A percentile compares a stretch with the other conserved stretches of the same genome.
Conservation (phyloP, 1,140 invertebrate species). For the Periplaneta americana region DNA sequence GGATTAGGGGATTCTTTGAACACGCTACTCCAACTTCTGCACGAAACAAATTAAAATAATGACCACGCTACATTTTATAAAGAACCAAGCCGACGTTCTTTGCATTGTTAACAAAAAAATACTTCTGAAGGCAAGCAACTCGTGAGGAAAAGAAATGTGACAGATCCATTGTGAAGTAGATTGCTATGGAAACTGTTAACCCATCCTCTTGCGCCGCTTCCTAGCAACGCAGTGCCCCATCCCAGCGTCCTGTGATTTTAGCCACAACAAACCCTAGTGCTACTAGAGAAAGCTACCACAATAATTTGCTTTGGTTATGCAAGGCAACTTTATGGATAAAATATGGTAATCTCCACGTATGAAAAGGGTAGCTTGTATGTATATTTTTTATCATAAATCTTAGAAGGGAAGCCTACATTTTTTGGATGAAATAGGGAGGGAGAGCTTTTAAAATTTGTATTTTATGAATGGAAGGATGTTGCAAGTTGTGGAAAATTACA, state of each 20-base stretch:
- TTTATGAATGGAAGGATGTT: not conserved
- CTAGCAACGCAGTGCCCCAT: not conserved
- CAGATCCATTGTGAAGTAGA: not conserved
- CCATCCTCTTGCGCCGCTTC: not conserved
- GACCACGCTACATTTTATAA: not conserved
- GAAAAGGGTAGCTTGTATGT: not conserved
- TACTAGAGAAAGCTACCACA: not conserved
- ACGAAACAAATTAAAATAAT: not conserved
- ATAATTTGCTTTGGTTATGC: no score
- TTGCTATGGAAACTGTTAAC: not conserved
- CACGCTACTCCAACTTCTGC: not conserved
- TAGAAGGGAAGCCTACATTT: not conserved
- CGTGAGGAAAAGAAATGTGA: not conserved
- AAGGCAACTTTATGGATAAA: not conserved
- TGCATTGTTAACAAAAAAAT: not conserved
- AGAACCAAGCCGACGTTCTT: not conserved
- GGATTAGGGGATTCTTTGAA: not conserved
- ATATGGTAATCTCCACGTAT: not conserved
- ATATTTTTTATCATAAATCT: not conserved
- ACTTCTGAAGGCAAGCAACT: not conserved
- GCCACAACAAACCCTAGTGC: no score
- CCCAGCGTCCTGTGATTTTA: not conserved
- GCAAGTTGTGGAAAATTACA: not conserved
- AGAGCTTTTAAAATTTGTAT: not conserved
- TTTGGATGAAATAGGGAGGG: not conserved